Evolutionary conservation across 53 echinoderm and acorn worm genomes (phyloP).

Genomic region (Pentamera pediparva): DNA sequence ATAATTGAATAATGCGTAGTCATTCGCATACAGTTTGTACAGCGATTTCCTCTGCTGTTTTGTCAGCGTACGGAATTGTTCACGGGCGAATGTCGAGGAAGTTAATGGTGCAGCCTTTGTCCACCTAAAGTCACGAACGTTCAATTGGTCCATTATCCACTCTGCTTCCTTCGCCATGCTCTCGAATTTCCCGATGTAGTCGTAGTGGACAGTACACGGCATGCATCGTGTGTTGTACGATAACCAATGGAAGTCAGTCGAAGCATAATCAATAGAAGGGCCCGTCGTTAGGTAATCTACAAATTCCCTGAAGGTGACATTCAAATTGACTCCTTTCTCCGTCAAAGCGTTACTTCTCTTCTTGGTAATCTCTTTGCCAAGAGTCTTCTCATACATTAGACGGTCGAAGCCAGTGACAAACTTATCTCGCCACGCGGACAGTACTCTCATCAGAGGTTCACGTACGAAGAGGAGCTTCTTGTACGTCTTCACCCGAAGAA

Average conservation of each 20-base stretch:
- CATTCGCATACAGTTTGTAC: slow-evolving; percentile 36
- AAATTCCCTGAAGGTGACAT: slow-evolving; percentile 26
- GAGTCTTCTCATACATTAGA: slow-evolving; percentile 20
- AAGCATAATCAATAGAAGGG: too few relatives aligned
- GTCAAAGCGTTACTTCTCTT: neutral
- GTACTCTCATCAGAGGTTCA: slow-evolving; percentile 45
- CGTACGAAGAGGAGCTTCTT: slow-evolving; percentile 55
- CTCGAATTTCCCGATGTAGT: slow-evolving; percentile 69
- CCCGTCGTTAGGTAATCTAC: neutral
- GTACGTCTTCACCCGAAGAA: slow-evolving; percentile 24
- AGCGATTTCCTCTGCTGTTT: slow-evolving; percentile 10
- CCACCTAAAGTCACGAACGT: neutral
- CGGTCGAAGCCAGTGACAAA: slow-evolving; percentile 36
- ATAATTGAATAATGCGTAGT: slow-evolving; percentile 58
- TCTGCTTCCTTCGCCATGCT: slow-evolving; percentile 42
- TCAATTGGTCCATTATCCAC: slow-evolving; percentile 25
- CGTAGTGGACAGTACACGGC: slow-evolving; percentile 59
- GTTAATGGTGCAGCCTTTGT: neutral
- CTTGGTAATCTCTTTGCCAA: slow-evolving; percentile 29
- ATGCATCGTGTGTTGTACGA: slow-evolving; percentile 58
- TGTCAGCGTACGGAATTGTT: slow-evolving; percentile 28
- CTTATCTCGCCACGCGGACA: slow-evolving; percentile 62
- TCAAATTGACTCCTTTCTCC: neutral
- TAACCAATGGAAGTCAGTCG: slow-evolving; percentile 78
- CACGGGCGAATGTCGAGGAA: neutral